Evolutionary conservation across 2,797 vertebrate species (phyloP), one percentile per base, ranked within the genome.

Genomic region (Sebastiscus albofasciatus): DNA sequence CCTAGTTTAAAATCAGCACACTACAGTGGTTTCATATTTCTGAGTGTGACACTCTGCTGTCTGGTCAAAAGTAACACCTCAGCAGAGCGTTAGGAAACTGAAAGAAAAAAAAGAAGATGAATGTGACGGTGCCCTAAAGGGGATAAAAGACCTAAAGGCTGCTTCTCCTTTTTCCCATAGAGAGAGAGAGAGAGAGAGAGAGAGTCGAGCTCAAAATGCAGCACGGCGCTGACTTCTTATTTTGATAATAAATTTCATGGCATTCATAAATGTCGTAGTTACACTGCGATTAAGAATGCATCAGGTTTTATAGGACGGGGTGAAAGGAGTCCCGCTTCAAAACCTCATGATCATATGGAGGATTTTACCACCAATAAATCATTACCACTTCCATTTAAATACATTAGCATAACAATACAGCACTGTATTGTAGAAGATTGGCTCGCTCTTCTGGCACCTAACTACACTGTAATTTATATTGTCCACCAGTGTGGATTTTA

Each of bases 11-110:
- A 65, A 81, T 67, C 56, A 65, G 66, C 77, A 79, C 39, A 72
- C 58, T 0, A 12, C 42, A 54, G 65, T n/a, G 64, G 11, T 71
- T 86, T 64, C 64, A 39, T 69, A 55, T 72, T 46, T 46, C 42
- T 18, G 27, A 77, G 72, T 72, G 58, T 73, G 67, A 82, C 60
- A 39, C 62, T 66, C 14, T 11, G 8, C 62, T 56, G 18, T 33
- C 33, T 42, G 56, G 62, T 62, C 60, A 34, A 76, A 84, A 83
- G 70, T 31, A 67, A 54, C 71, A 71, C 65, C 64, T 82, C 79
- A 81, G 77, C 86, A 81, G 29, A 77, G 61, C 7, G 2, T 29
- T 54, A 1, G 7, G 52, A 72, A 33, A 29, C 8, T 4, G 49
- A 16, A 34, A 22, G 8, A 4, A 71, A 59, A 55, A 54, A 29